Evolutionary conservation across 2,888 invertebrate genomes (phyloP).

Genomic region (Thalpophila matura): DNA sequence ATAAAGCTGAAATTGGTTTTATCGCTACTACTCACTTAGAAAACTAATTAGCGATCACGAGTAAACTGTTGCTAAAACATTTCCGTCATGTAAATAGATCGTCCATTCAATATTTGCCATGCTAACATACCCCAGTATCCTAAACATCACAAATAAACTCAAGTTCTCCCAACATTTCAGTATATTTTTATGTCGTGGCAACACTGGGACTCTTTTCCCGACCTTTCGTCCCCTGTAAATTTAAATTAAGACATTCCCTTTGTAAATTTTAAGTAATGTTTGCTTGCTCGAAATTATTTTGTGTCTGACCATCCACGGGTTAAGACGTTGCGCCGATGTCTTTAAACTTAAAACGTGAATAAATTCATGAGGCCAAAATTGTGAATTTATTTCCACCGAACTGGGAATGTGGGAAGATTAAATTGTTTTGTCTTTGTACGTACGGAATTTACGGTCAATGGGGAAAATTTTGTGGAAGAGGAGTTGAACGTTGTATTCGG

Average conservation of each 20-base stretch:
- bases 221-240: conserved; percentile 49
- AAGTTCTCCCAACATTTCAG: conserved; percentile 20
- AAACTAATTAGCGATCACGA: no score
- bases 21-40: no score
- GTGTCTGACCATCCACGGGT: conserved; percentile 48
- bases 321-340: conserved; percentile 47
- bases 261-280: conserved; percentile 58
- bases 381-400: conserved; percentile 47
- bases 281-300: conserved; percentile 52
- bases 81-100: no score
- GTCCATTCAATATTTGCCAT: neutral
- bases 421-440: conserved; percentile 51
- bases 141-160: neutral
- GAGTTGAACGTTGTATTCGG: conserved; percentile 2
- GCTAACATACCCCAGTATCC: no score
- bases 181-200: conserved; percentile 31
- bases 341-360: conserved; percentile 56
- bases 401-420: conserved; percentile 45
- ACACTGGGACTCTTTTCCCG: conserved; percentile 31
- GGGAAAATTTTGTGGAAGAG: neutral
- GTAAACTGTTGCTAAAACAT: no score
- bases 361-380: conserved; percentile 41
- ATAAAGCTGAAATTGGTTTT: no score
- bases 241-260: conserved; percentile 63
- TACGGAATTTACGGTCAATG: conserved; percentile 54